These are phyloP conservation scores for Platycnemis pennipes DNA, from an alignment of 2,888 invertebrate genomes.

Conservation along the genomic window DNA sequence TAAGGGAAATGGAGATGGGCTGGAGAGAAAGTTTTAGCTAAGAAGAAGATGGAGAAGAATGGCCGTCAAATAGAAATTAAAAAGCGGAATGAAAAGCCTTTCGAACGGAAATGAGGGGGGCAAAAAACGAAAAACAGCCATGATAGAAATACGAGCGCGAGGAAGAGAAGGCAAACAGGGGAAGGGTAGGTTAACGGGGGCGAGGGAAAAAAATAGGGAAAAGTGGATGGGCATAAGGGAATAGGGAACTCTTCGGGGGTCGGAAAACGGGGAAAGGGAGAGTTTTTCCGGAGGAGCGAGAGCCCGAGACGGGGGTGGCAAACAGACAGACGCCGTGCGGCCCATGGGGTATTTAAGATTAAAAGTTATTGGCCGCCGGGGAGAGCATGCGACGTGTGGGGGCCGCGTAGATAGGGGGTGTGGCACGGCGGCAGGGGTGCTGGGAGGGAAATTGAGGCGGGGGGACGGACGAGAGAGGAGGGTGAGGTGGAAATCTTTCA, in stretches of 20 bases:
- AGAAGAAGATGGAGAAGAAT: neutral
- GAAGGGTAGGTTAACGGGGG: neutral
- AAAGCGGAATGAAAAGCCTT: neutral
- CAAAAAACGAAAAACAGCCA: neutral
- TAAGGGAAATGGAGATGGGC: neutral
- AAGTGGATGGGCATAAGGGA: constrained; percentile 47
- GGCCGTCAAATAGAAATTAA: neutral
- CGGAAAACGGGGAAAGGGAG: neutral
- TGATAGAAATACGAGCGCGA: neutral
- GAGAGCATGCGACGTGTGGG: neutral
- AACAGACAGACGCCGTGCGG: constrained; percentile 56
- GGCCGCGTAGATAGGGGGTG: neutral
- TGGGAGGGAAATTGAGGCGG: neutral
- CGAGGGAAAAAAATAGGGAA: neutral
- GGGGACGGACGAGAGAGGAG: neutral
- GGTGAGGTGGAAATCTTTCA: neutral
- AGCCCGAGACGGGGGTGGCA: constrained; percentile 41
- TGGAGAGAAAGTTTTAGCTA: neutral
- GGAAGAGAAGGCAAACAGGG: neutral
- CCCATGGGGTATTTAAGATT: constrained; percentile 66
- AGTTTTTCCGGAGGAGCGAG: neutral
- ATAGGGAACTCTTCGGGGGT: constrained; percentile 28
- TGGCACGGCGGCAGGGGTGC: neutral
- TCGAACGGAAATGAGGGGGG: neutral
- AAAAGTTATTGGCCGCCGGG: constrained; percentile 65